Evolutionary conservation across 2,888 invertebrate genomes (phyloP).

Genomic region (Drosophila affinis): DNA sequence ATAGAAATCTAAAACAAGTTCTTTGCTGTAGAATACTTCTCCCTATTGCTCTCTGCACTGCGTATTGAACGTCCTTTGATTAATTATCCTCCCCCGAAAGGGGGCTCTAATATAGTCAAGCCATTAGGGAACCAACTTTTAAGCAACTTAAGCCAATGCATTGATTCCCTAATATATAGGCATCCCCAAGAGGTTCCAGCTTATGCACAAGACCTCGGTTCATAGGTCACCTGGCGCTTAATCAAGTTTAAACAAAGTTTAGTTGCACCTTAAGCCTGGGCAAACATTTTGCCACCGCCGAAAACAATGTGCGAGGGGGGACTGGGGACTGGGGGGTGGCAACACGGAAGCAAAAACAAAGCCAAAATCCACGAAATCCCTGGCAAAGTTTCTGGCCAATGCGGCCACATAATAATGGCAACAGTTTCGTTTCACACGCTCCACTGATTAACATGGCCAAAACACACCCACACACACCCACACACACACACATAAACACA

Average conservation of each 20-base stretch:
- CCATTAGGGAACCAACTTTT: background rate
- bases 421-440: slow-evolving; percentile 22
- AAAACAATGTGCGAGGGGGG: background rate
- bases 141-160: background rate
- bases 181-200: background rate
- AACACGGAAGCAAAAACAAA: slow-evolving; percentile 1
- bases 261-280: background rate
- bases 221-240: background rate
- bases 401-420: slow-evolving; percentile 36
- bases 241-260: background rate
- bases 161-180: background rate
- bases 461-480: slow-evolving; percentile 5
- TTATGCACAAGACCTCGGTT: background rate
- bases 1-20: too few relatives aligned
- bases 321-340: background rate
- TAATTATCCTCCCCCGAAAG: too few relatives aligned
- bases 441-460: slow-evolving; percentile 27
- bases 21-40: too few relatives aligned
- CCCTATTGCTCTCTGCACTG: too few relatives aligned
- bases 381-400: slow-evolving; percentile 7
- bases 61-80: too few relatives aligned
- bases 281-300: background rate
- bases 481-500: background rate
- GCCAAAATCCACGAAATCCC: slow-evolving; percentile 6
- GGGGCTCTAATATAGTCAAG: too few relatives aligned